These are phyloP conservation scores for Micrasema minimum DNA, from an alignment of 1,140 invertebrate genomes.

Conservation along the genomic window DNA sequence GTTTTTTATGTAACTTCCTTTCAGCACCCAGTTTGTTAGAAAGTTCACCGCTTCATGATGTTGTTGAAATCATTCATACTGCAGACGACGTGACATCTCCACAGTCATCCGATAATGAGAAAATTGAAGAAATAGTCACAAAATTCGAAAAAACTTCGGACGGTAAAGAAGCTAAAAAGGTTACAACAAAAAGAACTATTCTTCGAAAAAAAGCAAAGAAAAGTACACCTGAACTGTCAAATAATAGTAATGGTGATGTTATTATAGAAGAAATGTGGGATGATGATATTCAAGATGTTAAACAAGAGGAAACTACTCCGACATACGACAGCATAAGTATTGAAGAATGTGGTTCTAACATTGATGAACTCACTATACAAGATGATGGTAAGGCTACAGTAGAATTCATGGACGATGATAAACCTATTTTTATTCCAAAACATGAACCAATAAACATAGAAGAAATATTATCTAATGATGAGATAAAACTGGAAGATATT, in stretches of 20 bases:
- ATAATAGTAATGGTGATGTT: conserved; percentile 57
- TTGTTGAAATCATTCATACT: conserved; percentile 48
- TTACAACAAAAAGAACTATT: conserved; percentile 67
- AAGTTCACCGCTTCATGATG: no score
- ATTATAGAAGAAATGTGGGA: conserved; percentile 65
- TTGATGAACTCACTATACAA: conserved; percentile 16
- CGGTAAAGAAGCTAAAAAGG: conserved; percentile 62
- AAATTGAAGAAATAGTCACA: conserved; percentile 68
- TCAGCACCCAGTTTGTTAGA: no score
- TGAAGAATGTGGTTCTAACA: conserved; percentile 46
- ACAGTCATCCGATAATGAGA: conserved; percentile 63
- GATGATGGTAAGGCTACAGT: conserved; percentile 39
- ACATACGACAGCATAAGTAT: conserved; percentile 40
- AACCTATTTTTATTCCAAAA: conserved; percentile 46
- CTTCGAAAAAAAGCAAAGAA: conserved; percentile 62
- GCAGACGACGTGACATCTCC: conserved; percentile 60
- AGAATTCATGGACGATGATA: conserved; percentile 52
- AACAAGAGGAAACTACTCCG: conserved; percentile 31
- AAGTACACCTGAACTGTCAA: conserved; percentile 48
- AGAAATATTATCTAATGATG: conserved; percentile 51
- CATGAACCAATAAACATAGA: conserved; percentile 46
- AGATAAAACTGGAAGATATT: conserved; percentile 57
- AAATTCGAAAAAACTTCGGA: conserved; percentile 66
- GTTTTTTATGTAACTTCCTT: no score
- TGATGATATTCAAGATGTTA: conserved; percentile 55